Conservation (phyloP, 2,888 invertebrate species). For the Cantharis nigra region DNA sequence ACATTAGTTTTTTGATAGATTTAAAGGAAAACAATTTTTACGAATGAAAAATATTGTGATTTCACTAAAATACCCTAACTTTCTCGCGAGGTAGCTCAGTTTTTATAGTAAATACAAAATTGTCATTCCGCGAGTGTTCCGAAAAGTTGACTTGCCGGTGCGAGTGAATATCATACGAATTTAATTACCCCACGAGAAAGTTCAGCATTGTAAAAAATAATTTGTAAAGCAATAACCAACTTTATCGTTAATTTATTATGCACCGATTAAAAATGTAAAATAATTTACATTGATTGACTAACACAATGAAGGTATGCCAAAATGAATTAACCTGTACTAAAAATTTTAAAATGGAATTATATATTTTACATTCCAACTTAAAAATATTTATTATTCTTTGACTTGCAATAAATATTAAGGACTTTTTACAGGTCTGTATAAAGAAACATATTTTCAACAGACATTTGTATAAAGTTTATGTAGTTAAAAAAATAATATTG, state of each 20-base stretch:
- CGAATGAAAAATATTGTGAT: background rate
- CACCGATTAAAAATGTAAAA: background rate
- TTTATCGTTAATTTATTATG: background rate
- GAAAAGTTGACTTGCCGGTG: background rate
- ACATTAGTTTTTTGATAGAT: conserved; percentile 18
- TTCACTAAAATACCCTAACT: background rate
- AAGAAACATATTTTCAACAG: conserved; percentile 8
- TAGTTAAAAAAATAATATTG: conserved; percentile 36
- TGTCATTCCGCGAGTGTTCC: background rate
- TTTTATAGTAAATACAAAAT: background rate
- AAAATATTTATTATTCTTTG: background rate
- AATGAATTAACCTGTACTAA: background rate
- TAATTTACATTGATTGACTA: background rate
- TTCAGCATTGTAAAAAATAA: conserved; percentile 9
- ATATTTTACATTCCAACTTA: background rate
- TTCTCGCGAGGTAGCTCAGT: background rate
- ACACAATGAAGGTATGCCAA: background rate
- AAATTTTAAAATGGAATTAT: background rate
- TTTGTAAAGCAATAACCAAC: conserved; percentile 23
- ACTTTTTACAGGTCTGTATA: conserved; percentile 14
- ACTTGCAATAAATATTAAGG: background rate
- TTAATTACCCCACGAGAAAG: background rate
- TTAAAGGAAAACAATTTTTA: conserved; percentile 7
- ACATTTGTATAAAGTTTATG: conserved; percentile 20
- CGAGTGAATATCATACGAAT: background rate